These are phyloP conservation scores for Cyprinodon brontotheroides DNA, from an alignment of 2,113 vertebrate species.

Conservation along the genomic window DNA sequence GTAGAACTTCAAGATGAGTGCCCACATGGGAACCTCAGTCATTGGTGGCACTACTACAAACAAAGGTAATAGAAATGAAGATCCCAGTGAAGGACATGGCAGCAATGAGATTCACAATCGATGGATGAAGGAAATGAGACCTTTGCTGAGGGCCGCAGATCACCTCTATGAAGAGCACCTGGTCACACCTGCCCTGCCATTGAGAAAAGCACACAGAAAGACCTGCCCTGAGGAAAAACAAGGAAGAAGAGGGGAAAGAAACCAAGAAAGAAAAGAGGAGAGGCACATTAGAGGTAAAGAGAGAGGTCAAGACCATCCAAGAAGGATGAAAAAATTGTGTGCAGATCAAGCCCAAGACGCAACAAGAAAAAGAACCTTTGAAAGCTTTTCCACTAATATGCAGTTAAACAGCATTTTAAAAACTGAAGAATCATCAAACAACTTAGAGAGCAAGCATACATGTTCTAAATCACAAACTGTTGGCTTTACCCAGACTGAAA, in stretches of 20 bases:
- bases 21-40: conserved; percentile 36
- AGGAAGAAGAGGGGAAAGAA: conserved; percentile 38
- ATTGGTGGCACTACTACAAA: conserved; percentile 24
- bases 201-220: conserved; percentile 78
- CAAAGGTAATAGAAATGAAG: conserved; percentile 19
- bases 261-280: conserved; percentile 36
- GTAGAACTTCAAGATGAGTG: conserved; percentile 51
- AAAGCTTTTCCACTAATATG: conserved; percentile 52
- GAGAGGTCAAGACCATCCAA: conserved; percentile 30
- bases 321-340: conserved; percentile 18
- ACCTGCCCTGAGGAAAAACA: conserved; percentile 76
- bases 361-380: conserved; percentile 29
- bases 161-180: conserved; percentile 51
- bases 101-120: conserved; percentile 76
- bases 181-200: conserved; percentile 55
- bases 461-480: conserved; percentile 11
- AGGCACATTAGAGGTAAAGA: conserved; percentile 15
- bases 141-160: conserved; percentile 23
- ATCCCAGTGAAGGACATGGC: conserved; percentile 46
- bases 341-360: conserved; percentile 19
- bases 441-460: conserved; percentile 36
- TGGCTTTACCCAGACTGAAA: conserved; percentile 8
- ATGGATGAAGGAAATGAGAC: conserved; percentile 61
- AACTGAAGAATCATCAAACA: conserved; percentile 26
- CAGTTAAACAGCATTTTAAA: conserved; percentile 34